Evolutionary conservation across 2,113 vertebrate species (phyloP).

Genomic region (Eolophus roseicapilla): DNA sequence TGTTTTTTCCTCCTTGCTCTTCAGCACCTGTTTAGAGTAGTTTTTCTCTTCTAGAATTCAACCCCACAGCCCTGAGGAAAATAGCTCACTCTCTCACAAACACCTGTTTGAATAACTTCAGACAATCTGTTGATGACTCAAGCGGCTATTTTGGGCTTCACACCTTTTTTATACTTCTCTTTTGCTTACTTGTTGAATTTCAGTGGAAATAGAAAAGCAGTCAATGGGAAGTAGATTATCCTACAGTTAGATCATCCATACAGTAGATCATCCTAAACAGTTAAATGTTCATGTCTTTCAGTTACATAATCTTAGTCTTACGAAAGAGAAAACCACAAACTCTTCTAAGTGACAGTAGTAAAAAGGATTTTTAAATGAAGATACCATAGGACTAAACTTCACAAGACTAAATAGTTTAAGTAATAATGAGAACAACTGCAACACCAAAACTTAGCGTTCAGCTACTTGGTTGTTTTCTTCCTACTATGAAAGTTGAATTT

Average conservation of each 20-base stretch:
- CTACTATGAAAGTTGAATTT: neutral
- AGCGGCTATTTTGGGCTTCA: constrained; percentile 28
- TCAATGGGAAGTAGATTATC: neutral
- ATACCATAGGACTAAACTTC: neutral
- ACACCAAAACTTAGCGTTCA: neutral
- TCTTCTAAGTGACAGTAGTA: neutral
- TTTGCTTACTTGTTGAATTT: constrained; percentile 24
- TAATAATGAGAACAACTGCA: neutral
- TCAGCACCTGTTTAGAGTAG: neutral
- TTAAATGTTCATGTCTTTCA: neutral
- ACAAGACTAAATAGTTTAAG: neutral
- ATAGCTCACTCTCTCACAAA: neutral
- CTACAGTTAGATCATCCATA: neutral
- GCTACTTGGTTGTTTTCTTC: neutral
- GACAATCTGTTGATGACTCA: constrained; percentile 58
- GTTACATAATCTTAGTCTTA: neutral
- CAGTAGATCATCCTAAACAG: neutral
- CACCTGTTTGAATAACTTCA: constrained; percentile 41
- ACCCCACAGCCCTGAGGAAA: neutral
- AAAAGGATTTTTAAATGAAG: neutral
- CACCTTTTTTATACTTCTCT: neutral
- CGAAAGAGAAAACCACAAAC: neutral
- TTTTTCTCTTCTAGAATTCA: neutral
- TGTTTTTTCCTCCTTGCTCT: neutral
- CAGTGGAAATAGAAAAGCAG: neutral